Conservation (phyloP, 2,888 invertebrate species). For the Cremastobaeus sp. region DNA sequence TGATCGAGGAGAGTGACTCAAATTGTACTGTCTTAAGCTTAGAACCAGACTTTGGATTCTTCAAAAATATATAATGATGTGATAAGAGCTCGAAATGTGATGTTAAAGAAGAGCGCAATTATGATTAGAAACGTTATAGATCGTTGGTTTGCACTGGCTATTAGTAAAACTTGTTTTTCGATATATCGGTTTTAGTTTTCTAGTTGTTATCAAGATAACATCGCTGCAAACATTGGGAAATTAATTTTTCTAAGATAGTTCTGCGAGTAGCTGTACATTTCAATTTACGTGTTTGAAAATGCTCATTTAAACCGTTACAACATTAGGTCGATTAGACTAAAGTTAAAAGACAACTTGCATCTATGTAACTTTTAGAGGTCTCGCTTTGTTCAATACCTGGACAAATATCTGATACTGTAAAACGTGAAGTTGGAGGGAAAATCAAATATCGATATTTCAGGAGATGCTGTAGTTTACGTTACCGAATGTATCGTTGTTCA, state of each 20-base stretch:
- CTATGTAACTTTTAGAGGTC: too few relatives aligned
- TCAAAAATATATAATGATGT: constrained; percentile 28
- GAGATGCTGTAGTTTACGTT: neutral
- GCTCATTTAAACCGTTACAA: too few relatives aligned
- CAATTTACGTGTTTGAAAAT: too few relatives aligned
- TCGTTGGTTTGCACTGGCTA: neutral
- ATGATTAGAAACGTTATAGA: constrained; percentile 6
- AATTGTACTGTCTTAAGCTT: constrained; percentile 1
- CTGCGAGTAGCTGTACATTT: neutral
- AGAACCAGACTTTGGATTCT: constrained; percentile 24
- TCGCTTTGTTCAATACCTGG: neutral
- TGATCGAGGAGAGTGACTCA: too few relatives aligned
- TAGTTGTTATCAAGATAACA: neutral
- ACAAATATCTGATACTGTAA: too few relatives aligned
- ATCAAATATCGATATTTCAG: neutral
- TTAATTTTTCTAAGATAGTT: constrained; percentile 3
- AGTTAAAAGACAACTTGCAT: too few relatives aligned
- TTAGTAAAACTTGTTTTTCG: constrained; percentile 5
- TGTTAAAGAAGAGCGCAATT: constrained; percentile 16
- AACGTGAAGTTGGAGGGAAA: neutral
- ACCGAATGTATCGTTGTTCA: constrained; percentile 7
- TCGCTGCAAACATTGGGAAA: neutral
- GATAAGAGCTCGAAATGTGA: constrained; percentile 43
- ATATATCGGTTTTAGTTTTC: constrained; percentile 4
- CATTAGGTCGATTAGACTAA: too few relatives aligned